Base-by-base conservation (phyloP, 2,888 invertebrate genomes). In the Rhagium mordax region DNA sequence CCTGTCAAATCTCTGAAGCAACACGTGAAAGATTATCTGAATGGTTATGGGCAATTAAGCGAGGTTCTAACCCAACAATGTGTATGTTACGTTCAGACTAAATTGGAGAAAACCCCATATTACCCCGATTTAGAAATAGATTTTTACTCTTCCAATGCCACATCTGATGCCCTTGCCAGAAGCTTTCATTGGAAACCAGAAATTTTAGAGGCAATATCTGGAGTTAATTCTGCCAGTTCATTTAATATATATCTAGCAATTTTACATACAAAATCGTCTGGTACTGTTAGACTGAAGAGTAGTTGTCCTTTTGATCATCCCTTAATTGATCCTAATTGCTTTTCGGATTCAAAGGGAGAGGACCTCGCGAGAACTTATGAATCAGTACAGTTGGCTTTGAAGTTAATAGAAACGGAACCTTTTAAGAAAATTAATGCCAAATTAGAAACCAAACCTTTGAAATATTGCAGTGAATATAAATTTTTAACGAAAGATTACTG, bases 251-350 rank as follows among this genome's bases (percentile, higher is more conserved):
- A 74, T 53, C 72, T 77, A n/a, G 75, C 76, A 7, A 84, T 87
- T 85, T 48, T 76, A 82, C 0, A 77, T 86, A 20, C 75, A 3
- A 67, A 75, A 21, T 81, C 81, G 0, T 92, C 81, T 92, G 94
- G 93, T 90, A 91, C 76, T 93, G 93, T 85, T 90, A 91, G 72
- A 57, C 77, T 77, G 20, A 78, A 71, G 62, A 78, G 70, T 47
- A 70, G 67, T 33, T 71, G 73, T 57, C 80, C 80, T 10, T 79
- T 74, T 21, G 80, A 77, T 27, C 80, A 76, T 65, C 93, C 94
- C 0, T 81, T 90, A n/a, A 91, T 94, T 70, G 89, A 94, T 78
- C 91, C 93, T 0, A 93, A 93, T 82, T 94, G 94, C 81, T 89
- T 94, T 57, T 90, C 91, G 0, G 76, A 82, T 49, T 89, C 91